Evolutionary conservation across 2,888 invertebrate genomes (phyloP), one percentile per base, ranked within the genome.

Genomic region (Euplagia quadripunctaria): DNA sequence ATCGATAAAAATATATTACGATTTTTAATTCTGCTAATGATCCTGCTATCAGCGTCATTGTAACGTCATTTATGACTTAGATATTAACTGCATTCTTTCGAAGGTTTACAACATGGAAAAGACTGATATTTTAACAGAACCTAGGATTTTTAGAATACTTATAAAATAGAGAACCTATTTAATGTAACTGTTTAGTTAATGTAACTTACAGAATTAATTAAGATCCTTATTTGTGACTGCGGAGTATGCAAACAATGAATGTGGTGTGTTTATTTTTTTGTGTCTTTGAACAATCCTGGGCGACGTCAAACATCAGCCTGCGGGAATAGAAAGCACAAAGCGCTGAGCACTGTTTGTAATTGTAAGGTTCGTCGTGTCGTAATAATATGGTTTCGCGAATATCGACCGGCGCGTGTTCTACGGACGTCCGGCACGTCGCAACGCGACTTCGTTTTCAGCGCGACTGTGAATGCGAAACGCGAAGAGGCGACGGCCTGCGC

Each of bases 391-490:
- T 79, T 84, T 85, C 83, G 78, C 85, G 83, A 83, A 70, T 92
- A 92, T 93, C 91, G 92, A 93, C 90, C 92, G 92, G 85, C 86
- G 82, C 82, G 82, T 82, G 67, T 70, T 69, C 49, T 70, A 74
- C 73, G 73, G 77, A 71, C 75, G 77, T 74, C 66, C 75, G 72
- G 74, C 52, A 80, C 83, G 84, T 82, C 76, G 68, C 83, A 70
- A 69, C 87, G 81, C 82, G 79, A 73, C 75, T 77, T 74, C 49
- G 80, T 76, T 77, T 81, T 79, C 69, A 80, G 73, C 80, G 81
- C 74, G 76, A 81, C 84, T 82, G 79, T 76, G 76, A 74, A 71
- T 77, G 71, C 78, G 75, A 78, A 82, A 74, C 75, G 79, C 74
- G 79, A 80, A 68, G 74, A 78, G 79, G 78, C 79, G 79, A 81